Evolutionary conservation across 2,888 invertebrate genomes (phyloP).

Genomic region (Ceraclea dissimilis): DNA sequence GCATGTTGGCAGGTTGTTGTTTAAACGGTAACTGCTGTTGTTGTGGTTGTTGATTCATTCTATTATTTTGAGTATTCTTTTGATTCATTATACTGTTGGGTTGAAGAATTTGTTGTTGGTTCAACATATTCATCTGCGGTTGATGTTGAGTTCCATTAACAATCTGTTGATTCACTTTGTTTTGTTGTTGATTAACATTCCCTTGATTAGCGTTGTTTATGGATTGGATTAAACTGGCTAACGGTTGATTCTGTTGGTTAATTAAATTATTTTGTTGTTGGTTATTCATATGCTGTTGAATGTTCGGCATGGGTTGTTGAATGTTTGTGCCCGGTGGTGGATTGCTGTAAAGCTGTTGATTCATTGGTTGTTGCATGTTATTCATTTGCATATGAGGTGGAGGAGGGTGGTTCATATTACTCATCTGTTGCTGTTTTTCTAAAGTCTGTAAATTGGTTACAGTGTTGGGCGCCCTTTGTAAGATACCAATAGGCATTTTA

Average conservation of each 20-base stretch:
- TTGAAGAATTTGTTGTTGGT: neutral
- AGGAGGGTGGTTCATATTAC: conserved; percentile 19
- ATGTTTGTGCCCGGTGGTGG: conserved; percentile 7
- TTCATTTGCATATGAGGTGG: conserved; percentile 17
- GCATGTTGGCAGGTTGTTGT: conserved; percentile 5
- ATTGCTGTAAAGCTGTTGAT: conserved; percentile 14
- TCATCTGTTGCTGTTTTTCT: conserved; percentile 18
- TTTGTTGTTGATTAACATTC: neutral
- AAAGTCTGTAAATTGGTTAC: conserved; percentile 16
- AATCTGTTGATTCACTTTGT: neutral
- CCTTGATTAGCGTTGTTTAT: conserved; percentile 1
- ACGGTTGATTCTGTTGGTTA: conserved; percentile 1
- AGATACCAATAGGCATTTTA: conserved; percentile 10
- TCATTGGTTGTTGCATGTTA: conserved; percentile 29
- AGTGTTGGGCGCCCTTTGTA: conserved; percentile 5
- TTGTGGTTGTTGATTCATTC: neutral
- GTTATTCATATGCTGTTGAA: conserved; percentile 8
- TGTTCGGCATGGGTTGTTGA: conserved; percentile 7
- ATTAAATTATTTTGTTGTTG: conserved; percentile 24
- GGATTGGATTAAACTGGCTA: neutral
- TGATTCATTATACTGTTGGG: conserved; percentile 5
- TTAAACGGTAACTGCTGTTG: neutral
- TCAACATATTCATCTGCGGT: neutral
- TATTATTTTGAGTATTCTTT: conserved; percentile 5
- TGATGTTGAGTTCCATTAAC: neutral